Evolutionary conservation across 1,140 invertebrate species (phyloP).

Genomic region (Pentalonia nigronervosa): DNA sequence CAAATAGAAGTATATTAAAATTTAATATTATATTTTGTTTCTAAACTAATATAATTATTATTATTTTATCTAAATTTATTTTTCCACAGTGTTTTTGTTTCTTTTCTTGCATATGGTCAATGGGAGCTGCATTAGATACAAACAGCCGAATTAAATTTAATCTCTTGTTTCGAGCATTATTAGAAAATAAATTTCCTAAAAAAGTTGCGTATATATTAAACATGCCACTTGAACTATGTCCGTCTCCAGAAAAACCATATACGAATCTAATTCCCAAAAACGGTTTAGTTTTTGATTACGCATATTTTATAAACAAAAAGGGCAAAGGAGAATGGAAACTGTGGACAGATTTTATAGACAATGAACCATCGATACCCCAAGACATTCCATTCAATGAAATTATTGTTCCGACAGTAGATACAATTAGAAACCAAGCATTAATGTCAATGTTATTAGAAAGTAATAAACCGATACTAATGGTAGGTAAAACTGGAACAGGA

Average conservation of each 20-base stretch:
- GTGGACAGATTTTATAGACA: conserved; percentile 85
- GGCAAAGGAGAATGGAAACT: conserved; percentile 88
- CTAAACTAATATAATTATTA: not conserved
- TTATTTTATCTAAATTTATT: not conserved
- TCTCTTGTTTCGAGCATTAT: conserved; percentile 77
- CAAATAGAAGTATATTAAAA: conserved; percentile 72
- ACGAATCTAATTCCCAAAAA: conserved; percentile 81
- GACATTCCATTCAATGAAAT: conserved; percentile 94
- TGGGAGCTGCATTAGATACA: conserved; percentile 81
- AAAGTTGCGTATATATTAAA: conserved; percentile 66
- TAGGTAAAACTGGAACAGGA: conserved; percentile 91
- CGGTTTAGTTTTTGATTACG: conserved; percentile 87
- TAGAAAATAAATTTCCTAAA: conserved; percentile 79
- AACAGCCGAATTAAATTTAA: conserved; percentile 80
- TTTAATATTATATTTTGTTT: not conserved
- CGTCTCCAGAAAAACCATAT: conserved; percentile 74
- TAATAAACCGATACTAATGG: conserved; percentile 82
- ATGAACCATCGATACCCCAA: conserved; percentile 81
- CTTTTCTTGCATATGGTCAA: conserved; percentile 90
- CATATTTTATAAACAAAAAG: conserved; percentile 71
- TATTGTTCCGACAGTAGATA: conserved; percentile 90
- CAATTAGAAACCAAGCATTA: conserved; percentile 79
- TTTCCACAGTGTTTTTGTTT: conserved; percentile 82
- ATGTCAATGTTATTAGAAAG: conserved; percentile 82
- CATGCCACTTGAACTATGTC: conserved; percentile 64